Evolutionary conservation across 2,113 vertebrate species (phyloP), one percentile per base, ranked within the genome.

Genomic region (Atlantisia rogersi): DNA sequence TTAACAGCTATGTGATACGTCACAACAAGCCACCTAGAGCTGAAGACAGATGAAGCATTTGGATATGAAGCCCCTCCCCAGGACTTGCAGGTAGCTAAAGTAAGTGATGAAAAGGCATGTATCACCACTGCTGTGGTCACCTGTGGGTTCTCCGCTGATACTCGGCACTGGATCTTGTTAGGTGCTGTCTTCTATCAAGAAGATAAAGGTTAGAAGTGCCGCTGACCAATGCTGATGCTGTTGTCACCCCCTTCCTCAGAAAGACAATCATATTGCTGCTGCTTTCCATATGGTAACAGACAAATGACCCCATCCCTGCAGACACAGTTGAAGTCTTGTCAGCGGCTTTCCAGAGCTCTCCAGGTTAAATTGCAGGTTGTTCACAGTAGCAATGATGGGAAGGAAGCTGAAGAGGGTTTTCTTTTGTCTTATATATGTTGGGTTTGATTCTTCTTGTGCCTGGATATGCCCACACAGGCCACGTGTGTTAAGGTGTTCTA

Each of bases 401-500:
- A 70, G 48, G 42, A 79, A 12, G 44, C 10, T 7, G 50, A 70
- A 44, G 7, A 80, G 24, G 50, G 11, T 26, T 52, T 46, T 46
- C 17, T 42, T 74, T 84, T 32, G 35, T 80, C 37, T 59, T 52
- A 2, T 0, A 6, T 4, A 2, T 8, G 15, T 31, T 40, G 3
- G 13, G 46, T 25, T 68, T 32, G 13, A 44, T 55, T 58, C 40
- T 71, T 64, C 42, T n/a, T 12, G 8, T 40, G 21, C 19, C 42
- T 40, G 24, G 5, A 50, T 22, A 6, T 14, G n/a, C 37, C 22
- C 1, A 19, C 9, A 58, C 48, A 78, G 7, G 28, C 37, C 40
- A 21, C 0, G 0, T 7, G 5, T 22, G 48, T 60, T 48, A 24
- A 69, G 28, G 40, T 12, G 40, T 13, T 55, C 24, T 44, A 88